These are phyloP conservation scores for Holothuria glaberrima DNA, from an alignment of 35 echinoderm and acorn worm species.

Conservation along the genomic window DNA sequence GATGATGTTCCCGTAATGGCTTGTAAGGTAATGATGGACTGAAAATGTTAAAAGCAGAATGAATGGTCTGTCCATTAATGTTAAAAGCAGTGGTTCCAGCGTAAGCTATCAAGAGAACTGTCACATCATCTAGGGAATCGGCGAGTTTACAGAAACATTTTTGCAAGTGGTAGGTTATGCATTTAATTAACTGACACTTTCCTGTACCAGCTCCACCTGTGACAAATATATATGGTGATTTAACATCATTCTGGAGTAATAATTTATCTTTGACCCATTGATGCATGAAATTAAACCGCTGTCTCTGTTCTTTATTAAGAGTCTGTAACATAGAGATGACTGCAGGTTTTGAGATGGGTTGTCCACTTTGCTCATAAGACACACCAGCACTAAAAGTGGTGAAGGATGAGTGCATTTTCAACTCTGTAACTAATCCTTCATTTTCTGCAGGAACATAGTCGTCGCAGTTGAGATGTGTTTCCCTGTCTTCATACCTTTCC, in stretches of 20 bases:
- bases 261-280: not conserved
- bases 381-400: not conserved
- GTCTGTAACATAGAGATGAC: not conserved
- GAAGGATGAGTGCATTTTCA: not conserved
- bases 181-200: conserved; percentile 25
- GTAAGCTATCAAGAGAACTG: not conserved
- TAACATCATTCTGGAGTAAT: not conserved
- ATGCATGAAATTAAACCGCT: not conserved
- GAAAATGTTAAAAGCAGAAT: not conserved
- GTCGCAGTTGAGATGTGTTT: not conserved
- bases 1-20: not conserved
- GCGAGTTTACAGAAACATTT: not conserved
- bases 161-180: not conserved
- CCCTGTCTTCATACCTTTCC: not conserved
- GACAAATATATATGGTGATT: conserved; percentile 10
- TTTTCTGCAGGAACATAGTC: not conserved
- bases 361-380: not conserved
- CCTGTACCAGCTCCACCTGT: conserved; percentile 40
- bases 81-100: conserved; percentile 46
- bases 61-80: conserved; percentile 17
- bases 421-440: not conserved
- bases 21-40: not conserved
- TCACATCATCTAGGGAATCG: not conserved
- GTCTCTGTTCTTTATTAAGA: not conserved
- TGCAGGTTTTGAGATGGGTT: not conserved